Conservation (phyloP, 2,888 invertebrate species). For the Girardia tigrina region DNA sequence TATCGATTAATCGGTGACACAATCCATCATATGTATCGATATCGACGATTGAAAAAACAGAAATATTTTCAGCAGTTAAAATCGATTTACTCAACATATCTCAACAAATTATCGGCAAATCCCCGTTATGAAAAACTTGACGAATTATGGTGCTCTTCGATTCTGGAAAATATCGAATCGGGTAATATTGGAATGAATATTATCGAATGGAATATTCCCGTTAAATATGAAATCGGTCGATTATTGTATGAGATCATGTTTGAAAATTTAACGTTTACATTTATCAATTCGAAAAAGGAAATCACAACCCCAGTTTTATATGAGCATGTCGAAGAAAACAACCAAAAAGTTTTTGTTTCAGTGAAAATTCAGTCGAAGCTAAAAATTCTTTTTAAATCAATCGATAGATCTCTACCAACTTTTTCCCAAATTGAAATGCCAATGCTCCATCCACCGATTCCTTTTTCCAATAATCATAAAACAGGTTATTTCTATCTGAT, state of each 20-base stretch:
- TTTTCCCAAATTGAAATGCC: not conserved
- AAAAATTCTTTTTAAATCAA: not conserved
- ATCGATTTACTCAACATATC: not conserved
- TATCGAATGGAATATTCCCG: not conserved
- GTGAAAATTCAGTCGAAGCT: constrained; percentile 4
- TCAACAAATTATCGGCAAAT: not conserved
- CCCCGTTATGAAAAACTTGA: not conserved
- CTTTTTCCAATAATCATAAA: not conserved
- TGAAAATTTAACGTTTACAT: not conserved
- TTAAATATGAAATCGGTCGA: not conserved
- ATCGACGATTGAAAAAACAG: constrained; percentile 4
- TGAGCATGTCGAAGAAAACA: not conserved
- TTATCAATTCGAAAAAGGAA: not conserved
- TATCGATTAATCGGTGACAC: not conserved
- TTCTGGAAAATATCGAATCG: not conserved
- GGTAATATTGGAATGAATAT: not conserved
- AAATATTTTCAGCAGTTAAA: not conserved
- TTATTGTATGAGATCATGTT: not conserved
- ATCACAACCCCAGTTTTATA: not conserved
- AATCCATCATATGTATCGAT: not conserved
- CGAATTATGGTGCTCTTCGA: constrained; percentile 6
- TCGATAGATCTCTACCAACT: not conserved
- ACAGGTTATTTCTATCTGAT: not conserved
- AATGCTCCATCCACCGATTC: not conserved
- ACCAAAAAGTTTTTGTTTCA: not conserved